Conservation (phyloP, 2,113 vertebrate genomes). For the Petrocephalus microphthalmus region DNA sequence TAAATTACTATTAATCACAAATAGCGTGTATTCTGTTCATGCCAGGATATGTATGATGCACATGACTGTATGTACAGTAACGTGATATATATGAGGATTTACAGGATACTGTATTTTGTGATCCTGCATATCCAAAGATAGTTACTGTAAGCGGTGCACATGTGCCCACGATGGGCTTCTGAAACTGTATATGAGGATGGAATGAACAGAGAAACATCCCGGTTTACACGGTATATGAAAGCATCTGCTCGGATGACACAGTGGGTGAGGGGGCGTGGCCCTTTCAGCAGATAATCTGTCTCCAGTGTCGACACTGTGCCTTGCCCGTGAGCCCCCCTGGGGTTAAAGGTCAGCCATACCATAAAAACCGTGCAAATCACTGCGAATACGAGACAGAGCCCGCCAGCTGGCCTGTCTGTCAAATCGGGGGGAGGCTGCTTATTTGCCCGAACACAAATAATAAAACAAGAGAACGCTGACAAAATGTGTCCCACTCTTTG, state of each 20-base stretch:
- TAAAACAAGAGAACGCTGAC: background rate
- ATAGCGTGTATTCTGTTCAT: background rate
- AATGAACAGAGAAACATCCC: background rate
- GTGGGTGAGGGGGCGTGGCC: background rate
- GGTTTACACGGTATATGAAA: background rate
- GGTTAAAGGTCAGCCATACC: background rate
- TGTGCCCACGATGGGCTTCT: background rate
- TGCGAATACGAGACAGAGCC: background rate
- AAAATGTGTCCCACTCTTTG: background rate
- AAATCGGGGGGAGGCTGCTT: background rate
- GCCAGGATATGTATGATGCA: background rate
- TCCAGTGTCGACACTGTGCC: background rate
- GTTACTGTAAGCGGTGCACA: background rate
- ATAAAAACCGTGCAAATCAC: conserved; percentile 4
- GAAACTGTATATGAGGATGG: background rate
- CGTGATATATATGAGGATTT: background rate
- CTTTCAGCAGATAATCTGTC: conserved; percentile 11
- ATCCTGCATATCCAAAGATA: background rate
- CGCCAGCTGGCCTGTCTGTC: background rate
- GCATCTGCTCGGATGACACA: background rate
- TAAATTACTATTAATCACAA: background rate
- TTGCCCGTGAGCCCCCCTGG: background rate
- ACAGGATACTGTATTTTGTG: background rate
- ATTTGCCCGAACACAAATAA: background rate
- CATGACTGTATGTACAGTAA: background rate